Evolutionary conservation across 1,140 invertebrate species (phyloP), one percentile per base, ranked within the genome.

Genomic region (Drusus annulatus): DNA sequence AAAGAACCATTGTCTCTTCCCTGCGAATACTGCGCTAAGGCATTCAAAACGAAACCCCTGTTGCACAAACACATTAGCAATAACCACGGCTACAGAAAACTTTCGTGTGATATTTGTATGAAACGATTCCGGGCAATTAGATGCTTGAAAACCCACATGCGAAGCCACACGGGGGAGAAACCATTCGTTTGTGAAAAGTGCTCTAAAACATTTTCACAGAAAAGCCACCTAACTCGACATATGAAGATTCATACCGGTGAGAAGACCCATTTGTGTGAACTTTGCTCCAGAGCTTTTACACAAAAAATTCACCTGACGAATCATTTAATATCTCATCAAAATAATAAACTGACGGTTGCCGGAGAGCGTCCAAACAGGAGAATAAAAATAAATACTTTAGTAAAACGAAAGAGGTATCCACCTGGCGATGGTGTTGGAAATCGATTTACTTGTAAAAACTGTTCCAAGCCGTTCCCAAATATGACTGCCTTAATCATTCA

Each of bases 201-300:
- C 54, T 17, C n/a, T 56, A 56, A 56, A 56, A 21, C n/a, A 10
- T 56, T 56, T 21, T 6, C 54, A 7, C n/a, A 56, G 10, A 17
- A n/a, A 21, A n/a, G 54, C 19, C 54, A 56, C 54, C 54, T 56
- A n/a, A 56, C 54, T n/a, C 54, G 54, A 17, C 54, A 56, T 56
- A 17, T 56, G 54, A n/a, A 21, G 54, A 56, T 17, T 21, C 54
- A 56, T 21, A 56, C 4, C 1, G 54, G 54, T 5, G 54, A 56
- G 54, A 56, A 21, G 19, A n/a, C 54, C 6, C 19, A 17, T 56
- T 17, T 21, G 5, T 56, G 54, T 56, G 54, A 56, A n/a, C n/a
- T 56, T 17, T 56, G 54, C n/a, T 13, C 36, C 10, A 45, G 36
- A 45, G 10, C 36, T 45, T 45, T 45, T 10, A 45, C 2, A 8